A percentile compares a stretch with the other conserved stretches of the same genome.
phyloP scores from a whole-genome alignment of 2,888 invertebrate genomes.

The Melinaea menophilus region DNA sequence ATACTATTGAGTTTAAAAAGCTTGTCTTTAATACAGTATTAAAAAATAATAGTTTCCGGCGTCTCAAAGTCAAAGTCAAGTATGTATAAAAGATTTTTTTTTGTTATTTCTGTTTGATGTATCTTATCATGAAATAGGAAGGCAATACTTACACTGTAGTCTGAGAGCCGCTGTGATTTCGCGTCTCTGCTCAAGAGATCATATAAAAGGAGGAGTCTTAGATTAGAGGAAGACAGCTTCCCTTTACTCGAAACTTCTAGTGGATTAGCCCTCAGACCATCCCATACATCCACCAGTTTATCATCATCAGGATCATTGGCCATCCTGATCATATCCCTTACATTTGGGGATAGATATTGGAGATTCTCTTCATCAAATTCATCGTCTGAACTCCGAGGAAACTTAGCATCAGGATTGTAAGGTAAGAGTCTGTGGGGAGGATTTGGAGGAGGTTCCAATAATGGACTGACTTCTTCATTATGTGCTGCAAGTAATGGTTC shows the following conservation, averaged over 20 bases:
- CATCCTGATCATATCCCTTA: constrained; percentile 65
- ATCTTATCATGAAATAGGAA: not conserved
- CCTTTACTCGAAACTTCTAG: constrained; percentile 63
- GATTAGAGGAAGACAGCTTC: constrained; percentile 78
- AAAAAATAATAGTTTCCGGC: no score
- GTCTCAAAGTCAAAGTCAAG: no score
- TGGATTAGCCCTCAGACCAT: constrained; percentile 51
- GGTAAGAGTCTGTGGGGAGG: constrained; percentile 54
- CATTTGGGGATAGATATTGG: constrained; percentile 64
- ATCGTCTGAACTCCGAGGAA: constrained; percentile 54
- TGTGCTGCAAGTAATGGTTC: constrained; percentile 58
- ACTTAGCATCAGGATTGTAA: constrained; percentile 44
- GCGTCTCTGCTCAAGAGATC: constrained; percentile 82
- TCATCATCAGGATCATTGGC: constrained; percentile 60
- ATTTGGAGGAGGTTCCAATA: constrained; percentile 58
- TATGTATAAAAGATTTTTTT: no score
- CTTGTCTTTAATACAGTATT: no score
- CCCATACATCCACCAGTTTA: constrained; percentile 60
- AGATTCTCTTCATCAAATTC: constrained; percentile 63
- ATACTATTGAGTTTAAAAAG: no score
- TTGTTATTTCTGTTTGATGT: no score
- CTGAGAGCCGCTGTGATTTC: constrained; percentile 79
- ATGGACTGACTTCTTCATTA: constrained; percentile 57
- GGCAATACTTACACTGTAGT: constrained; percentile 73
- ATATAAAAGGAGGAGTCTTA: constrained; percentile 79